A percentile compares a stretch with the other conserved stretches of the same genome.
These are phyloP conservation scores for Dysdera silvatica DNA, from an alignment of 1,140 invertebrate genomes.

Conservation along the genomic window DNA sequence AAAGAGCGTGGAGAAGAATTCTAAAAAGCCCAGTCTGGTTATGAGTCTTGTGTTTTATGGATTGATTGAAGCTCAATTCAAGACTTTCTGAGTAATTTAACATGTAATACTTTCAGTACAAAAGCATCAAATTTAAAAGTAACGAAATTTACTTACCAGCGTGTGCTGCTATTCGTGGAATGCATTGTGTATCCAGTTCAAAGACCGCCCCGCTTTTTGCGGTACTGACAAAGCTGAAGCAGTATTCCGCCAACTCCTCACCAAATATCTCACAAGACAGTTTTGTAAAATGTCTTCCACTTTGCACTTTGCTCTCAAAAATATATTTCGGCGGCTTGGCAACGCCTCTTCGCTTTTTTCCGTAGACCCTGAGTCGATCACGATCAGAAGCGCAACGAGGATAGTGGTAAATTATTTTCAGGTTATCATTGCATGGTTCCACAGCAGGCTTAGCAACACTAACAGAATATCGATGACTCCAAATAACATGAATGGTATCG, in stretches of 20 bases:
- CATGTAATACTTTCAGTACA: too few species aligned
- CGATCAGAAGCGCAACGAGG: constrained; percentile 30
- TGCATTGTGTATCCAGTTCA: constrained; percentile 28
- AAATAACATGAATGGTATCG: constrained; percentile 29
- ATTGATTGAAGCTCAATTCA: too few species aligned
- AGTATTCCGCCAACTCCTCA: constrained; percentile 30
- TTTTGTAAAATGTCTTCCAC: constrained; percentile 26
- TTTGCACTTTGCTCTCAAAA: constrained; percentile 28
- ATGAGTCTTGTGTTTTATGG: too few species aligned
- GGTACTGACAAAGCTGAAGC: constrained; percentile 33
- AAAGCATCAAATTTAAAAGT: too few species aligned
- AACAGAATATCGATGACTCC: constrained; percentile 30
- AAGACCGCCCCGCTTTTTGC: constrained; percentile 32
- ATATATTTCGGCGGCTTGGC: constrained; percentile 26
- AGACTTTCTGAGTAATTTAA: too few species aligned
- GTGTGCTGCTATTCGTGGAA: constrained; percentile 23
- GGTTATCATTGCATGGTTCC: constrained; percentile 24
- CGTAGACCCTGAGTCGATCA: constrained; percentile 33
- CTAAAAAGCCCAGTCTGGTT: too few species aligned
- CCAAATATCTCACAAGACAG: constrained; percentile 32
- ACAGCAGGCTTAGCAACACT: constrained; percentile 27
- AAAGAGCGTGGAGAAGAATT: too few species aligned
- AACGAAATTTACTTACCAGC: constrained; percentile 14
- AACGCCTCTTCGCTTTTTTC: constrained; percentile 15
- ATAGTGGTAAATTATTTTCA: constrained; percentile 31